Evolutionary conservation across 2,888 invertebrate genomes (phyloP).

Genomic region (Drosophila mulleri): DNA sequence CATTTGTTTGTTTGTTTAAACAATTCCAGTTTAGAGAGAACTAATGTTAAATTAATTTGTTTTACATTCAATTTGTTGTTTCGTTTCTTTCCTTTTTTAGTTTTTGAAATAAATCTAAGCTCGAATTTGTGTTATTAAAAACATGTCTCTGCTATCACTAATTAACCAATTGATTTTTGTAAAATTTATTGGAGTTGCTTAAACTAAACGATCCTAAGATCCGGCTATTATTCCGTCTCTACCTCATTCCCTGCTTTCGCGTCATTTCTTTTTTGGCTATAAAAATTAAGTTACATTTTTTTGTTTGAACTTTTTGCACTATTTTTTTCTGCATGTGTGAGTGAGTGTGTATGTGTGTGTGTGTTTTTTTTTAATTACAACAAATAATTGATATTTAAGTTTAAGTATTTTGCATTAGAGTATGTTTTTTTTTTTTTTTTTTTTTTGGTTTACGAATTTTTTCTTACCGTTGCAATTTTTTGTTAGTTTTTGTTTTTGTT

Average conservation of each 20-base stretch:
- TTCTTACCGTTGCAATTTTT: conserved; percentile 39
- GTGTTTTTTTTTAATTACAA: conserved; percentile 61
- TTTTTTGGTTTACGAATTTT: conserved; percentile 63
- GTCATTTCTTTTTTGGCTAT: conserved; percentile 83
- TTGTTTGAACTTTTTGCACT: conserved; percentile 71
- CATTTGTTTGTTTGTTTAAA: conserved; percentile 37
- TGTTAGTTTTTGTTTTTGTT: conserved; percentile 44
- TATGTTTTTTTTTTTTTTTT: conserved; percentile 30
- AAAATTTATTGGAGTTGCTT: conserved; percentile 64
- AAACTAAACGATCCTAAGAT: conserved; percentile 67
- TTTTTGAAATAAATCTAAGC: conserved; percentile 73
- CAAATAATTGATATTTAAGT: conserved; percentile 64
- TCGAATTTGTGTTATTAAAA: conserved; percentile 71
- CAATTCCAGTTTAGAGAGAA: conserved; percentile 57
- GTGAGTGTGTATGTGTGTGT: conserved; percentile 26
- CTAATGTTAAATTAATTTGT: conserved; percentile 47
- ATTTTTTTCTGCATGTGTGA: conserved; percentile 59
- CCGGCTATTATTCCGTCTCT: conserved; percentile 28
- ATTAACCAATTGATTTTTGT: conserved; percentile 62
- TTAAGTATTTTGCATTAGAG: conserved; percentile 49
- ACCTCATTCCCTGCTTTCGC: conserved; percentile 22
- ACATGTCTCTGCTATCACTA: conserved; percentile 60
- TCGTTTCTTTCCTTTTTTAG: background rate
- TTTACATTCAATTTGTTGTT: conserved; percentile 9
- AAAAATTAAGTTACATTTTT: conserved; percentile 82